Percentiles rank a stretch among this genome's conserved stretches.
Evolutionary conservation across 2,113 vertebrate genomes (phyloP).

Genomic region (Seriola rivoliana): DNA sequence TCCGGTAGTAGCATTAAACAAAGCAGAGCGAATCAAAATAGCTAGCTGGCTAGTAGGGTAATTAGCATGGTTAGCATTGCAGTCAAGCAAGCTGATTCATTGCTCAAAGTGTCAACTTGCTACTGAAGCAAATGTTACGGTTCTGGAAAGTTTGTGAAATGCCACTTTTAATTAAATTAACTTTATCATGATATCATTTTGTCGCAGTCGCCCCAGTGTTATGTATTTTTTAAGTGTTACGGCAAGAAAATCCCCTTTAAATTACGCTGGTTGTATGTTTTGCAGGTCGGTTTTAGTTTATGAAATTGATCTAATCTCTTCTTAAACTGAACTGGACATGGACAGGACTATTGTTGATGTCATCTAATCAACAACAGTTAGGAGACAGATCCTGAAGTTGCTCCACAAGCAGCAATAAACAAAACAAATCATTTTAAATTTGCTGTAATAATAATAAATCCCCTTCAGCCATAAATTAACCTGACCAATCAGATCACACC

Average conservation of each 20-base stretch:
- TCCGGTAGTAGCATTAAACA: not conserved
- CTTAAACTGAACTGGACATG: not conserved
- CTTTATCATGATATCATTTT: not conserved
- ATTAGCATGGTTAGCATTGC: constrained; percentile 66
- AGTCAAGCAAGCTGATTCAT: constrained; percentile 64
- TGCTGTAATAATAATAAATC: too few species aligned
- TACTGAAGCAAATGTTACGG: not conserved
- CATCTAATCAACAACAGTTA: not conserved
- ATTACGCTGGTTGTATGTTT: not conserved
- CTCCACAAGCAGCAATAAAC: not conserved
- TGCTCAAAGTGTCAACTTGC: constrained; percentile 8
- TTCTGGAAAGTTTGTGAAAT: not conserved
- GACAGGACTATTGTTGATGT: not conserved
- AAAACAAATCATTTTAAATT: not conserved
- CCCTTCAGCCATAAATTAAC: too few species aligned
- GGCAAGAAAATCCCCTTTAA: not conserved
- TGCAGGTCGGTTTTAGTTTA: accelerated
- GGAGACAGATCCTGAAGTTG: not conserved
- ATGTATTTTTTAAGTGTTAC: not conserved
- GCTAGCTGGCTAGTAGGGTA: constrained; percentile 28
- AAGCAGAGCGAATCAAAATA: not conserved
- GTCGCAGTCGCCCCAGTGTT: not conserved
- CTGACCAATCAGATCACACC: constrained; percentile 1
- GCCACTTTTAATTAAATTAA: accelerated
- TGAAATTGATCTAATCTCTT: not conserved